These are phyloP conservation scores for Dryas iulia DNA, from an alignment of 1,140 invertebrate species.

Conservation along the genomic window DNA sequence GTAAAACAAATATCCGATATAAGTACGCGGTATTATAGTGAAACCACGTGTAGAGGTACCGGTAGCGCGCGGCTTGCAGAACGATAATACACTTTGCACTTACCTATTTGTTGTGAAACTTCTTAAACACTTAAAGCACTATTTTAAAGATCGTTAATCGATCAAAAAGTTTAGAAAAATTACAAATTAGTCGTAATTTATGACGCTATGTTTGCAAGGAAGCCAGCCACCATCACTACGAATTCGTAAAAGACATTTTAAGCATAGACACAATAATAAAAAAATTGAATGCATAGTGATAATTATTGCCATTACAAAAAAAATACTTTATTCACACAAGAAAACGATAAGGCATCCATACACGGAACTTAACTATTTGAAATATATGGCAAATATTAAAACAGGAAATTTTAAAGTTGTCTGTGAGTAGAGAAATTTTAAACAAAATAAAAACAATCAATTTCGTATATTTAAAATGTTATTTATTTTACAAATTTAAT, in stretches of 20 bases:
- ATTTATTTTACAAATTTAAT: background rate
- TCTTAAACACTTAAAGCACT: slow-evolving; percentile 76
- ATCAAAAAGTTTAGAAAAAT: slow-evolving; percentile 57
- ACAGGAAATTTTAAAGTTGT: no score
- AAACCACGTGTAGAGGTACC: slow-evolving; percentile 77
- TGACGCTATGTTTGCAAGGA: slow-evolving; percentile 77
- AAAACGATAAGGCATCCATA: background rate
- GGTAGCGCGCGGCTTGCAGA: slow-evolving; percentile 67
- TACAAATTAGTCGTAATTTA: slow-evolving; percentile 72
- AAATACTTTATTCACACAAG: background rate
- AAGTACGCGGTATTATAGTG: slow-evolving; percentile 61
- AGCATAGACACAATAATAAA: slow-evolving; percentile 71
- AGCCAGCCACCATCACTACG: slow-evolving; percentile 80
- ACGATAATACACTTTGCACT: slow-evolving; percentile 61
- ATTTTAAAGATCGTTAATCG: slow-evolving; percentile 59
- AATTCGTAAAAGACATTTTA: slow-evolving; percentile 80
- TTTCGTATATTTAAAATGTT: background rate
- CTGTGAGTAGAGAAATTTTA: no score
- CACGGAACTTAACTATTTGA: background rate
- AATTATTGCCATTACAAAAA: slow-evolving; percentile 13
- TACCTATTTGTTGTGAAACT: slow-evolving; percentile 70
- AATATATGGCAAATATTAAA: no score
- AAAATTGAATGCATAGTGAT: slow-evolving; percentile 37
- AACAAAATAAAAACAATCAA: background rate
- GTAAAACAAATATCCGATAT: slow-evolving; percentile 53